Percentiles rank a stretch among this genome's conserved stretches.
Evolutionary conservation across 2,113 vertebrate species (phyloP).

Genomic region (zebrafish (Danio rerio)): GRCz12tu NC_133180.1:68915001-68915500

Average conservation of each 20-base stretch:
- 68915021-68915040: background rate
- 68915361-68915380: constrained; percentile 48
- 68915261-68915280: constrained; percentile 49
- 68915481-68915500: no score
- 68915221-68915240: constrained; percentile 12
- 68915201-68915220: constrained; percentile 11
- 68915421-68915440: background rate
- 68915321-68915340: constrained; percentile 43
- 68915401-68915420: background rate
- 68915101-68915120: no score
- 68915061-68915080: no score
- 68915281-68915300: constrained; percentile 63
- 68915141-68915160: no score
- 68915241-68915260: constrained; percentile 45
- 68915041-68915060: background rate
- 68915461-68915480: no score
- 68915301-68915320: constrained; percentile 61
- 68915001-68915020: background rate
- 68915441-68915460: no score
- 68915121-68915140: no score
- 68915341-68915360: constrained; percentile 43
- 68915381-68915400: background rate
- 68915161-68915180: no score
- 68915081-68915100: no score
- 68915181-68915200: constrained; percentile 4